Conservation (phyloP, 2,113 vertebrate species). For the Mormyrus iriodes region DNA sequence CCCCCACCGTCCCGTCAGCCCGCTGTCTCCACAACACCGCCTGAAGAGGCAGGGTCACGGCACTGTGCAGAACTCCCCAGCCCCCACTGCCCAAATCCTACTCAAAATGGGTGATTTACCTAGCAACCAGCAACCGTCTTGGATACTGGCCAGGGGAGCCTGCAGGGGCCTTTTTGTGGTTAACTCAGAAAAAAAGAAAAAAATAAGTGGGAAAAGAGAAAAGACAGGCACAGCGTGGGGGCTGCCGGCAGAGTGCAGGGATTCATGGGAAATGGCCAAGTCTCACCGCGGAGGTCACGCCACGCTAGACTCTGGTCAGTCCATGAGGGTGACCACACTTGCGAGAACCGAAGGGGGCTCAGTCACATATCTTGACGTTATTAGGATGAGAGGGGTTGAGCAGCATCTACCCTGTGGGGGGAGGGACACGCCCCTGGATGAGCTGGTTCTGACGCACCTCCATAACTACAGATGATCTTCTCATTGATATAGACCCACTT, state of each 20-base stretch:
- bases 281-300: conserved; percentile 45
- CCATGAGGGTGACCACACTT: background rate
- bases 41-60: conserved; percentile 4
- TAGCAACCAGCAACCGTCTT: conserved; percentile 64
- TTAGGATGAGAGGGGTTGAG: background rate
- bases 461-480: background rate
- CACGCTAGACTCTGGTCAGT: background rate
- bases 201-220: background rate
- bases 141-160: conserved; percentile 52
- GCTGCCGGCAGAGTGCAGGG: conserved; percentile 40
- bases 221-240: conserved; percentile 29
- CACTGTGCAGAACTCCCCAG: conserved; percentile 55
- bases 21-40: background rate
- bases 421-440: background rate
- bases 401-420: background rate
- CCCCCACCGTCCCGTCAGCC: background rate
- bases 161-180: conserved; percentile 43
- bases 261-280: conserved; percentile 60
- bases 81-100: conserved; percentile 42
- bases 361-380: background rate
- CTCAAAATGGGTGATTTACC: conserved; percentile 56
- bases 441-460: background rate
- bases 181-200: conserved; percentile 19
- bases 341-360: background rate
- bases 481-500: background rate